Percentiles rank a stretch among this genome's conserved stretches.
Conservation (phyloP, 2,888 invertebrate genomes). For the Phragmatobia fuliginosa region DNA sequence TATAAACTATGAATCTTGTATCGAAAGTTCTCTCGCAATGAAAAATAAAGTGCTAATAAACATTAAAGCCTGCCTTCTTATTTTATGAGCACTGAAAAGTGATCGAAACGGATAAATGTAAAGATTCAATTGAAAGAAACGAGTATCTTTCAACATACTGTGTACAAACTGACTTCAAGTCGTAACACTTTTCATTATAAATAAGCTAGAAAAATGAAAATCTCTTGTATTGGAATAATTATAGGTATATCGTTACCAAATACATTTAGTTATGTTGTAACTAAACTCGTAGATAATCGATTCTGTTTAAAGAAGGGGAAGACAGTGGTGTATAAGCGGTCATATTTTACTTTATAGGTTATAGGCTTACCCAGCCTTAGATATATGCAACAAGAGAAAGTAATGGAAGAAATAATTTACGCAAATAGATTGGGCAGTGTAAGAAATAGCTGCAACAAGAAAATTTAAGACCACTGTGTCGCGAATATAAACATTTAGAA, state of each 20-base stretch:
- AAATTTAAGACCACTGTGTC: background rate
- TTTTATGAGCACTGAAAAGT: background rate
- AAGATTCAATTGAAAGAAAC: background rate
- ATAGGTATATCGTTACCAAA: too few species aligned
- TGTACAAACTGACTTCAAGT: background rate
- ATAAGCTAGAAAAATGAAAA: background rate
- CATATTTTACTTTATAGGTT: too few species aligned
- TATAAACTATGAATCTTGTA: too few species aligned
- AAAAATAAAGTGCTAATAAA: background rate
- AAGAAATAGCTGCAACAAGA: background rate
- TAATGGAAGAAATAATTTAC: background rate
- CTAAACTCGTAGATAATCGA: too few species aligned
- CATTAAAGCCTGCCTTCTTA: background rate
- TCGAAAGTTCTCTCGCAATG: too few species aligned
- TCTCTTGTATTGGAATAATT: too few species aligned
- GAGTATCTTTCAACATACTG: background rate
- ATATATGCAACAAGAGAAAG: background rate
- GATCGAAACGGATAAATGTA: background rate
- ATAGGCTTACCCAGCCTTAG: too few species aligned
- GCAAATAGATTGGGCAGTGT: too few species aligned
- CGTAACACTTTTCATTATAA: background rate
- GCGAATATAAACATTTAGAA: too few species aligned
- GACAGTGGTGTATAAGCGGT: too few species aligned
- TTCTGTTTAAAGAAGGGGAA: too few species aligned
- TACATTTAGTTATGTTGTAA: too few species aligned